Base-by-base conservation (phyloP, 1,140 invertebrate genomes). In the Coptotermes formosanus region DNA sequence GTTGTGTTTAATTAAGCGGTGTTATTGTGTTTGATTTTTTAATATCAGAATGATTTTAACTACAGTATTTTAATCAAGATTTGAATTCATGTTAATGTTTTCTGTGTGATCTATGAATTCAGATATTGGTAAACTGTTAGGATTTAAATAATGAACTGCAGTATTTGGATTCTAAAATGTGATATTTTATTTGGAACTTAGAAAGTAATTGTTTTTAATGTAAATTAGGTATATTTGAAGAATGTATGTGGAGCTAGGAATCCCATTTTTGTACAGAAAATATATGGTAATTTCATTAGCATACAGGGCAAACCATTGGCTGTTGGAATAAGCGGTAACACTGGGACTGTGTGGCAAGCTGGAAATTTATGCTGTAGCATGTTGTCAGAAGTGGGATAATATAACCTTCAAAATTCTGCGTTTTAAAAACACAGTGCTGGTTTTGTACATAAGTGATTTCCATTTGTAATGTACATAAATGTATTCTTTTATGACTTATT, bases 181-280 rank as follows among this genome's bases (percentile, higher is more conserved):
- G 64, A 75, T 75, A 75, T 75, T 75, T 25, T 75, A 75, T 75
- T 75, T 75, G 64, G n/a, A 75, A 75, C 64, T 25, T 75, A 75
- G 11, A 75, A 25, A 75, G 64, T 75, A 25, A 75, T 75, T 75
- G 64, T 75, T 75, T 75, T 75, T 75, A 75, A 75, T 30, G n/a
- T 75, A 75, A 75, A 75, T 75, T 75, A 30, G 64, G 4, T n/a
- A n/a, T 75, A 75, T 75, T 75, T 75, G 25, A 75, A 75, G 64
- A 14, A 25, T 16, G 8, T 14, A 75, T 14, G n/a, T 9, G 30
- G 8, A 75, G 64, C 9, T 75, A n/a, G 6, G 25, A 75, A 75
- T n/a, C n/a, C 64, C 64, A 8, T n/a, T 75, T n/a, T 7, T 30
- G 25, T 75, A 75, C 64, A 75, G 64, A 75, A 75, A 30, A 55